phyloP scores from a whole-genome alignment of 2,888 invertebrate species.

The Mamestra brassicae region DNA sequence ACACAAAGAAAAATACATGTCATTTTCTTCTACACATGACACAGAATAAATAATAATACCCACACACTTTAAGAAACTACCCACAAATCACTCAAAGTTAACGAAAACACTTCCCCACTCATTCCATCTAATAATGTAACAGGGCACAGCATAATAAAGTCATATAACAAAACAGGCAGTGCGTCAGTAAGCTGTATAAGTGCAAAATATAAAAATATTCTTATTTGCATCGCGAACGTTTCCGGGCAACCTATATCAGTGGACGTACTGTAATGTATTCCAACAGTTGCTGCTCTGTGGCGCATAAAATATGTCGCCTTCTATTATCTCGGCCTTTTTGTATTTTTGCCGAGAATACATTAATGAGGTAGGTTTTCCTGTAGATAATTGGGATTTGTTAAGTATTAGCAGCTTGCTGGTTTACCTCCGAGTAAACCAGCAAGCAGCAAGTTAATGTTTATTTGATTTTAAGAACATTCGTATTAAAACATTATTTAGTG shows the following conservation, averaged over 20 bases:
- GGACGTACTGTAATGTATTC: slow-evolving; percentile 63
- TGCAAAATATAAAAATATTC: slow-evolving; percentile 64
- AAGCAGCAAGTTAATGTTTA: slow-evolving; percentile 28
- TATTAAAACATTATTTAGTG: neutral
- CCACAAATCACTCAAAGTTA: slow-evolving; percentile 47
- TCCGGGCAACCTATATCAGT: slow-evolving; percentile 62
- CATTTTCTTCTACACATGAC: neutral
- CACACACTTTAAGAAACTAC: slow-evolving; percentile 20
- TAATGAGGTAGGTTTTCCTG: slow-evolving; percentile 51
- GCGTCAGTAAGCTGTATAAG: slow-evolving; percentile 43
- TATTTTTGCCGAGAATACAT: slow-evolving; percentile 52
- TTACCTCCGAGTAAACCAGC: too few relatives aligned
- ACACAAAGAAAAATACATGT: neutral
- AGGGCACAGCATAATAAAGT: slow-evolving; percentile 61
- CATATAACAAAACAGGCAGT: slow-evolving; percentile 52
- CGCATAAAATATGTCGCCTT: slow-evolving; percentile 57
- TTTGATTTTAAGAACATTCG: slow-evolving; percentile 16
- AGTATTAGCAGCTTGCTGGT: slow-evolving; percentile 21
- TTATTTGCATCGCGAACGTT: slow-evolving; percentile 65
- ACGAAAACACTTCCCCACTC: slow-evolving; percentile 43
- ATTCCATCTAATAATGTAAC: slow-evolving; percentile 50
- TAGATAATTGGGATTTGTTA: slow-evolving; percentile 51
- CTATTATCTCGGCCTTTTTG: slow-evolving; percentile 58
- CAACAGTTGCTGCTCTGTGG: slow-evolving; percentile 52
- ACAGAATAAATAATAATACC: slow-evolving; percentile 21